These are phyloP conservation scores for Ormyrus nitidulus DNA, from an alignment of 2,888 invertebrate species.

Conservation along the genomic window DNA sequence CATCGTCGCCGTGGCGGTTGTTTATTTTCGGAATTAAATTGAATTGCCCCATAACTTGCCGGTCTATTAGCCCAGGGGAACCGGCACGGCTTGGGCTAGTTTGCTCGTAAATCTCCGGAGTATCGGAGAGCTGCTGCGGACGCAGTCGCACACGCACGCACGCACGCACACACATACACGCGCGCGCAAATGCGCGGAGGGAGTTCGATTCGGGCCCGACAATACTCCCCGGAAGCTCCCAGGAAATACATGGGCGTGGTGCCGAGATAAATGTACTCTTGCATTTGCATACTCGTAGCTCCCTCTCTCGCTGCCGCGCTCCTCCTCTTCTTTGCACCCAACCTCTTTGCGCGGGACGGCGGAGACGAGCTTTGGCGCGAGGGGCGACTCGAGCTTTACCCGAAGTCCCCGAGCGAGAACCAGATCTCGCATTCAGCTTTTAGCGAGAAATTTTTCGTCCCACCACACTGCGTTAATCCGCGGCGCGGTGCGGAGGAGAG, in stretches of 20 bases:
- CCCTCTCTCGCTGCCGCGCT: constrained; percentile 12
- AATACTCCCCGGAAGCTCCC: constrained; percentile 68
- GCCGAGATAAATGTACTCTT: constrained; percentile 72
- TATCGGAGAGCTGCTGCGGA: constrained; percentile 67
- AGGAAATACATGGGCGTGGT: constrained; percentile 74
- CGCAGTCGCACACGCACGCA: constrained; percentile 18
- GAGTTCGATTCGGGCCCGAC: constrained; percentile 65
- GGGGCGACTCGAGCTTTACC: background rate
- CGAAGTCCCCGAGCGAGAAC: background rate
- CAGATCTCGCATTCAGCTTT: constrained; percentile 18
- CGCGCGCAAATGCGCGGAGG: background rate
- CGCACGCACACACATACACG: background rate
- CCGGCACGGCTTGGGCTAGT: constrained; percentile 65
- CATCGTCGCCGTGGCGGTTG: constrained; percentile 64
- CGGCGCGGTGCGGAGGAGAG: background rate
- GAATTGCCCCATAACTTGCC: constrained; percentile 73
- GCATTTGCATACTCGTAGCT: constrained; percentile 69
- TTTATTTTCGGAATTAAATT: constrained; percentile 74
- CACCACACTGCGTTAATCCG: background rate
- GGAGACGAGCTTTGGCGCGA: background rate
- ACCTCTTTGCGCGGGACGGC: constrained; percentile 19
- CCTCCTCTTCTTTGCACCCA: constrained; percentile 2
- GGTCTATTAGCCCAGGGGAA: constrained; percentile 72
- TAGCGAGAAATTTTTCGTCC: constrained; percentile 27
- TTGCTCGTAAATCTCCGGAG: constrained; percentile 73